Base-by-base conservation (phyloP, 2,888 invertebrate species). In the Conomelus anceps region DNA sequence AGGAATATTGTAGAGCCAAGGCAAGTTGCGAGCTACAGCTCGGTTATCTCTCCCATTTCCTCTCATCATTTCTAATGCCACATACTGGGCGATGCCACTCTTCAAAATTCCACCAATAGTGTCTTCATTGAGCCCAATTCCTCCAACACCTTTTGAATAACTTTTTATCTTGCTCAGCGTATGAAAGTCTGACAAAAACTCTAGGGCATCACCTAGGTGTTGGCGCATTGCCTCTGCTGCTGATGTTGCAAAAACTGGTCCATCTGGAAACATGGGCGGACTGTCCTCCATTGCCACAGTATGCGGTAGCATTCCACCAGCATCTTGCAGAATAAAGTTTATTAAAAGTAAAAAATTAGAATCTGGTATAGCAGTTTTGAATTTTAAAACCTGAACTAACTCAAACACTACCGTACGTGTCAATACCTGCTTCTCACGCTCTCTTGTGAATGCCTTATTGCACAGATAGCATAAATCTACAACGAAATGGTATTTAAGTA, bases 71-170 rank as follows among this genome's bases (percentile, higher is more conserved):
- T 99, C 99, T 93, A 99, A 94, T 0, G 99, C 98, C 89, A 99
- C 95, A 93, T 97, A 98, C 93, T 98, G 98, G 0, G 99, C 98
- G 86, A 99, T 96, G 23, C 98, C 98, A 85, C 99, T 98, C 94
- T 99, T 99, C 89, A 99, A 95, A 88, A 98, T 97, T 0, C 99
- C 99, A 0, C 99, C 99, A 24, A 99, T 94, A 0, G 99, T 99
- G 93, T 99, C 99, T 93, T 99, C 99, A 93, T 98, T 98, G 90
- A 98, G 94, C 89, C 98, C 97, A 92, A 94, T 96, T 3, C 63
- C 92, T 95, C 95, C 92, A 96, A 96, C 87, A 22, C 89, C 89
- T 87, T 89, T 90, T 85, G 85, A 90, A 22, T 86, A 89, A 24
- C 89, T 89, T 88, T 99, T 99, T 91, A 99, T 96, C 95, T 99